These are phyloP conservation scores for Cynocephalus volans DNA, from an alignment of 2,113 vertebrate genomes.

Conservation along the genomic window DNA sequence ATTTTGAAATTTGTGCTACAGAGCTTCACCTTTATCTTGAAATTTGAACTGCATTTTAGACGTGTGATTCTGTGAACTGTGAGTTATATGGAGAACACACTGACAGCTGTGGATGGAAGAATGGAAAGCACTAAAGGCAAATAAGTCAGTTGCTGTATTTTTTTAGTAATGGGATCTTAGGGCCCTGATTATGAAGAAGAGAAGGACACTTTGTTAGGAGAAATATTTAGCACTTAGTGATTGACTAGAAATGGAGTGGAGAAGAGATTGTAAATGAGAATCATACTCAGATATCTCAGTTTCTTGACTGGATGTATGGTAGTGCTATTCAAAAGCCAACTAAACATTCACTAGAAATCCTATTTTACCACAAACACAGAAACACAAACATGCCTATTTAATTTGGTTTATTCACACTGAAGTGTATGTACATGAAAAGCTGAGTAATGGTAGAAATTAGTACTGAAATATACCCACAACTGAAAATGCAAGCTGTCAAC, in stretches of 20 bases:
- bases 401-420: neutral
- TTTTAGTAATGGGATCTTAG: neutral
- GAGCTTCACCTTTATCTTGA: neutral
- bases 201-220: neutral
- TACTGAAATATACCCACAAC: neutral
- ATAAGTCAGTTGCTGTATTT: neutral
- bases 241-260: neutral
- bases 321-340: neutral
- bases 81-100: rapidly evolving
- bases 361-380: neutral
- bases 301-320: neutral
- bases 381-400: neutral
- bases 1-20: neutral
- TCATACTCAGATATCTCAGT: neutral
- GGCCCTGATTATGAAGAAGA: neutral
- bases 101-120: neutral
- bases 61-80: neutral
- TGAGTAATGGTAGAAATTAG: neutral
- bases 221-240: neutral
- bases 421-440: neutral
- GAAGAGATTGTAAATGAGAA: neutral
- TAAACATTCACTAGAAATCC: neutral
- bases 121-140: neutral
- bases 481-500: neutral
- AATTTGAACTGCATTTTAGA: neutral